Conservation (phyloP, 2,113 vertebrate species). For the Motacilla alba region DNA sequence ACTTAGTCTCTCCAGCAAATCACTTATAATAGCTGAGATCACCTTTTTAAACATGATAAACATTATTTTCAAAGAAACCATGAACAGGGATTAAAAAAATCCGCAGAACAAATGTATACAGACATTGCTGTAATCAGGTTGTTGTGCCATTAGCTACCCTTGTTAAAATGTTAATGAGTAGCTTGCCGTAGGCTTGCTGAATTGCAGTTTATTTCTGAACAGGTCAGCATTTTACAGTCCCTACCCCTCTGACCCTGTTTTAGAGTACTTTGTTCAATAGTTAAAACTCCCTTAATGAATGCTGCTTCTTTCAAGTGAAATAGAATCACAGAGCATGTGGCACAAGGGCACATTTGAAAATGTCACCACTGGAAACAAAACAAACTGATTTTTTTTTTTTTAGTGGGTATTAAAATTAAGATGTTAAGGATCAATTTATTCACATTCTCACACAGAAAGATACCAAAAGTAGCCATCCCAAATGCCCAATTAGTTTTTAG, state of each 20-base stretch:
- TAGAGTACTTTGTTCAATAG: slow-evolving; percentile 6
- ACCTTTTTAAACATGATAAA: neutral
- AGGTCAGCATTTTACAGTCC: slow-evolving; percentile 38
- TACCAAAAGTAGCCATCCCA: neutral
- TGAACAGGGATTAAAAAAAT: neutral
- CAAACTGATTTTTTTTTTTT: neutral
- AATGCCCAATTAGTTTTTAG: neutral
- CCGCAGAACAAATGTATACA: neutral
- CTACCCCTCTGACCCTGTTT: slow-evolving; percentile 2
- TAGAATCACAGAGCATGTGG: neutral
- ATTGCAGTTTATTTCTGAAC: slow-evolving; percentile 50
- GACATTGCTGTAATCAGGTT: neutral
- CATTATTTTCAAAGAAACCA: neutral
- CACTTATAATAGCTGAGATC: neutral
- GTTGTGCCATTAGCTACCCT: slow-evolving; percentile 36
- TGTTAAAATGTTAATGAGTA: slow-evolving; percentile 67
- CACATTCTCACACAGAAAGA: neutral
- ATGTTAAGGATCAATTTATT: neutral
- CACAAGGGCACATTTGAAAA: neutral
- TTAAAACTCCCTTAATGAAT: slow-evolving; percentile 15
- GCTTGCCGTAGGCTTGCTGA: slow-evolving; percentile 42
- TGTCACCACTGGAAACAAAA: neutral
- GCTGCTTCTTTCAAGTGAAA: neutral
- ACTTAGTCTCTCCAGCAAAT: neutral
- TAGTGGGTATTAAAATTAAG: neutral